Evolutionary conservation across 2,797 vertebrate genomes (phyloP).

Genomic region (Enteromius argenteus): DNA sequence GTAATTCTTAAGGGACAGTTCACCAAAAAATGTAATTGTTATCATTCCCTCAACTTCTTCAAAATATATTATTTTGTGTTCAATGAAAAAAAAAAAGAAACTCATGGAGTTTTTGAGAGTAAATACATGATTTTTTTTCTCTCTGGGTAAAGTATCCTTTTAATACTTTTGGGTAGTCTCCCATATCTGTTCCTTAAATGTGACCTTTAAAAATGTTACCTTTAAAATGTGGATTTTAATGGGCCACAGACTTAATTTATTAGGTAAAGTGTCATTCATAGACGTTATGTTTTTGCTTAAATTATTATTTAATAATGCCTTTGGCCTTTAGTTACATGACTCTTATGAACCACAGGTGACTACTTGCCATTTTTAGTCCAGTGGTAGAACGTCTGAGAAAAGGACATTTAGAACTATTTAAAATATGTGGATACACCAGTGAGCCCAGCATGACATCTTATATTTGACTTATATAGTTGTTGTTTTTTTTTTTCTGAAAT

Average conservation of each 20-base stretch:
- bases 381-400: neutral
- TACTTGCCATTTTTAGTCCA: neutral
- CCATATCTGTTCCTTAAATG: neutral
- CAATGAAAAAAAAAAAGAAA: no score
- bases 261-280: no score
- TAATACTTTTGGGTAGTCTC: neutral
- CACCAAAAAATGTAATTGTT: neutral
- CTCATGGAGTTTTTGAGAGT: no score
- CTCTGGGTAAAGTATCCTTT: neutral
- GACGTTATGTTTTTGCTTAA: neutral
- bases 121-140: neutral
- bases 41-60: no score
- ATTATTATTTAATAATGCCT: neutral
- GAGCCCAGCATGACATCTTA: neutral
- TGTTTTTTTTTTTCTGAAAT: neutral
- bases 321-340: neutral
- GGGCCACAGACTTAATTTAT: neutral
- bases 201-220: neutral
- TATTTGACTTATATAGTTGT: neutral
- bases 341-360: neutral
- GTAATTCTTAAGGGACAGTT: neutral
- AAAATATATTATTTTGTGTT: no score
- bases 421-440: no score
- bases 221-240: slow-evolving; percentile 1
- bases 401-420: neutral